Evolutionary conservation across 1,140 invertebrate species (phyloP).

Genomic region (Cecropterus lyciades): DNA sequence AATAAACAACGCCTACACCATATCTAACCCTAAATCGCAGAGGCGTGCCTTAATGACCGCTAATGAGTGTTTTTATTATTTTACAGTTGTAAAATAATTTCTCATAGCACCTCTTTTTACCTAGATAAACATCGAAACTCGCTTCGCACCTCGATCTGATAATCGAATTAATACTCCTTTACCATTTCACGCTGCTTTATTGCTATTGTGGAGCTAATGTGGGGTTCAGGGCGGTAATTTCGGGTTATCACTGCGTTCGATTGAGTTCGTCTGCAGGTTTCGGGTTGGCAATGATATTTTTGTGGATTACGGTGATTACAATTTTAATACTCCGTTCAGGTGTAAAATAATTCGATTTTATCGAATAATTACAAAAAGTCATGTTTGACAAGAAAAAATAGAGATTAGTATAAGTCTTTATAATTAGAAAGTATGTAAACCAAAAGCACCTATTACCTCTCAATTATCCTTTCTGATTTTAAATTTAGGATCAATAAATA

Average conservation of each 20-base stretch:
- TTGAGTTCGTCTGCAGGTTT: constrained; percentile 74
- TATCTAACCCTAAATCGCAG: constrained; percentile 74
- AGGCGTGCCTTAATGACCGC: constrained; percentile 78
- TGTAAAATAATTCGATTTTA: too few species aligned
- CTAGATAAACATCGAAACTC: constrained; percentile 83
- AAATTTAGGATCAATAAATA: too few species aligned
- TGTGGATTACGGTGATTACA: constrained; percentile 48
- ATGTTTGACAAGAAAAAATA: too few species aligned
- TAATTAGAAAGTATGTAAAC: too few species aligned
- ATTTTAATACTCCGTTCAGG: not conserved
- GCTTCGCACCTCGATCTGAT: constrained; percentile 83
- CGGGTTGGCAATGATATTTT: constrained; percentile 43
- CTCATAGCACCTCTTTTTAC: constrained; percentile 80
- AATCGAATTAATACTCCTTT: constrained; percentile 82
- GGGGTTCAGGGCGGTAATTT: constrained; percentile 71
- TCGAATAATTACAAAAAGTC: too few species aligned
- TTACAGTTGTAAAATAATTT: constrained; percentile 82
- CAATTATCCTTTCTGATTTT: too few species aligned
- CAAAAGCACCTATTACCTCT: too few species aligned
- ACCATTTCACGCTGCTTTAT: constrained; percentile 81
- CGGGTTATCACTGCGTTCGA: constrained; percentile 73
- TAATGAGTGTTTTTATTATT: constrained; percentile 83
- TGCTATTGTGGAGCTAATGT: constrained; percentile 78
- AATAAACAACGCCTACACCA: constrained; percentile 68
- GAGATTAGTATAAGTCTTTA: too few species aligned